These are phyloP conservation scores for Chesias legatella DNA, from an alignment of 2,888 invertebrate species.

Conservation along the genomic window DNA sequence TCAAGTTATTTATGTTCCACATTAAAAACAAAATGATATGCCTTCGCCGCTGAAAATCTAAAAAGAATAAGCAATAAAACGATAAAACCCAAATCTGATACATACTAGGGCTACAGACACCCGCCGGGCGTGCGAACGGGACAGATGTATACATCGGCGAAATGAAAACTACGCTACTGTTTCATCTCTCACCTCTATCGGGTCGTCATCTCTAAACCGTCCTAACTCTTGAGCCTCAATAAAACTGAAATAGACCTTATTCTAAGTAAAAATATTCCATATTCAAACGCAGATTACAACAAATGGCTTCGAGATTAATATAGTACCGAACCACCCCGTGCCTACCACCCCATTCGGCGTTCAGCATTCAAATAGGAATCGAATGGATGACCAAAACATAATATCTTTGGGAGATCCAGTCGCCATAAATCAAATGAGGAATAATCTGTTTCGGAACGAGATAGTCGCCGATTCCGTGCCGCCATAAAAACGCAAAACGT, in stretches of 20 bases:
- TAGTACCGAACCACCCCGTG: slow-evolving; percentile 77
- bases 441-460: slow-evolving; percentile 81
- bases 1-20: slow-evolving; percentile 73
- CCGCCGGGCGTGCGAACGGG: slow-evolving; percentile 69
- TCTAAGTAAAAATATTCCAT: slow-evolving; percentile 46
- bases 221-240: slow-evolving; percentile 64
- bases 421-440: slow-evolving; percentile 81
- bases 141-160: slow-evolving; percentile 67
- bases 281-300: slow-evolving; percentile 73
- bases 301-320: slow-evolving; percentile 81
- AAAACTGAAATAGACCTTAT: slow-evolving; percentile 64
- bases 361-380: slow-evolving; percentile 81
- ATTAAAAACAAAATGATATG: slow-evolving; percentile 81
- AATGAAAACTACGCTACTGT: slow-evolving; percentile 79
- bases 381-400: slow-evolving; percentile 81
- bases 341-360: slow-evolving; percentile 76
- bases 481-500: slow-evolving; percentile 80
- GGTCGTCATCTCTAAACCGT: slow-evolving; percentile 72
- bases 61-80: slow-evolving; percentile 81
- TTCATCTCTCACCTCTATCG: slow-evolving; percentile 81
- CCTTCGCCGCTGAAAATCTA: slow-evolving; percentile 79
- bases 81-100: slow-evolving; percentile 81
- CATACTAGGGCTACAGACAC: slow-evolving; percentile 75
- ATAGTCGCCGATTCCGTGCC: slow-evolving; percentile 74
- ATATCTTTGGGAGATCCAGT: slow-evolving; percentile 79